Evolutionary conservation across 1,140 invertebrate genomes (phyloP).

Genomic region (Cecropterus lyciades): DNA sequence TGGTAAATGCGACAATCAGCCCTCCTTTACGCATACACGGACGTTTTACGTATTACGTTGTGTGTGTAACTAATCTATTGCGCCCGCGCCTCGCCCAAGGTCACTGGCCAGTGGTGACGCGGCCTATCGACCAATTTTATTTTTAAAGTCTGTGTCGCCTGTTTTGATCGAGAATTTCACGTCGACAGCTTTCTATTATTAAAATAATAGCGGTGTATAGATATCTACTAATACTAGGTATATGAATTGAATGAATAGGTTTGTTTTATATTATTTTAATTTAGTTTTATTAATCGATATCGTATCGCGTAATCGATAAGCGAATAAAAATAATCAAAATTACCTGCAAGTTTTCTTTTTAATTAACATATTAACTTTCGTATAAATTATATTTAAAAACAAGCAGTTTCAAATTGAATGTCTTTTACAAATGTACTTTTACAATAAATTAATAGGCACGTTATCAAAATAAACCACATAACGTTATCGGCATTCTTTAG

Average conservation of each 20-base stretch:
- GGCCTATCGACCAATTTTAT: slow-evolving; percentile 66
- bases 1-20: slow-evolving; percentile 52
- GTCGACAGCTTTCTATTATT: slow-evolving; percentile 25
- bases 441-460: neutral
- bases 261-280: no score
- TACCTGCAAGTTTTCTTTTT: no score
- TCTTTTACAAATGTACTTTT: neutral
- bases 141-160: slow-evolving; percentile 48
- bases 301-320: no score
- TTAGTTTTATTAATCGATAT: no score
- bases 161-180: slow-evolving; percentile 37
- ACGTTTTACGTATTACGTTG: slow-evolving; percentile 37
- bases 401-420: no score
- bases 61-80: slow-evolving; percentile 68
- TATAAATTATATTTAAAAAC: no score
- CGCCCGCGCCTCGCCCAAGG: slow-evolving; percentile 74
- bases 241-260: neutral
- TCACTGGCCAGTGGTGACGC: slow-evolving; percentile 73
- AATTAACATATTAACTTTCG: no score
- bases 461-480: slow-evolving; percentile 8
- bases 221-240: neutral
- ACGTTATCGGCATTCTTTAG: slow-evolving; percentile 10
- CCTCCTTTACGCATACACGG: slow-evolving; percentile 50
- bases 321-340: no score
- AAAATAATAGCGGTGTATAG: slow-evolving; percentile 5